Base-by-base conservation (phyloP, 2,888 invertebrate species). In the Apomyelois bistriatella region DNA sequence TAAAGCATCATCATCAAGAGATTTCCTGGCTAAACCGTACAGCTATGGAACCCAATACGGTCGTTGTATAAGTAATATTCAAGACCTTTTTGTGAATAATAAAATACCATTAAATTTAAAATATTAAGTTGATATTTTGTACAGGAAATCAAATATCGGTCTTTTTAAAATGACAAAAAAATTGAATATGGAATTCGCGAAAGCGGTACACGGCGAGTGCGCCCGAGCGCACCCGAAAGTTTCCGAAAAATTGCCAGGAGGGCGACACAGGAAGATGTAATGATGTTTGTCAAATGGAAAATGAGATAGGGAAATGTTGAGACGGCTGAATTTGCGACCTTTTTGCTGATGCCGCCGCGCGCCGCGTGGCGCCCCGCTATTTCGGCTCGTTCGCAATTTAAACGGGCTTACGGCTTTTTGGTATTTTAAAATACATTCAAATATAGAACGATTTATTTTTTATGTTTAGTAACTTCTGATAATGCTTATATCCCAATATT, bases 221-320 rank as follows among this genome's bases (percentile, higher is more conserved):
- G 68, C 72, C 73, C 82, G 82, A 80, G 69, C 70, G 70, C 70
- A 53, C 67, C 74, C 79, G 79, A 80, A 72, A 72, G 75, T 77
- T 72, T 71, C 78, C 79, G 76, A 79, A 73, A 22, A 75, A 78
- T 76, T 76, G 72, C 67, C 74, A 72, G 70, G 74, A 76, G 78
- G 81, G 79, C 74, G 72, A 69, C 74, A 70, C 82, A 81, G 87
- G 86, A 86, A 85, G 82, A 83, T 82, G 86, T 88, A 89, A 87
- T 89, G 89, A 88, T 88, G 90, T 87, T 87, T 89, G 90, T 88
- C 89, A 89, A 89, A 90, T 89, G 89, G 89, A 89, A 90, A 90
- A 90, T 89, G 87, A 88, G 89, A 89, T 89, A 90, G 90, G 89
- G 89, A 89, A 87, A 86, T 83, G 85, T 83, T 66, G 79, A 74